Base-by-base conservation (phyloP, 2,888 invertebrate genomes). In the Ligdia adustata region DNA sequence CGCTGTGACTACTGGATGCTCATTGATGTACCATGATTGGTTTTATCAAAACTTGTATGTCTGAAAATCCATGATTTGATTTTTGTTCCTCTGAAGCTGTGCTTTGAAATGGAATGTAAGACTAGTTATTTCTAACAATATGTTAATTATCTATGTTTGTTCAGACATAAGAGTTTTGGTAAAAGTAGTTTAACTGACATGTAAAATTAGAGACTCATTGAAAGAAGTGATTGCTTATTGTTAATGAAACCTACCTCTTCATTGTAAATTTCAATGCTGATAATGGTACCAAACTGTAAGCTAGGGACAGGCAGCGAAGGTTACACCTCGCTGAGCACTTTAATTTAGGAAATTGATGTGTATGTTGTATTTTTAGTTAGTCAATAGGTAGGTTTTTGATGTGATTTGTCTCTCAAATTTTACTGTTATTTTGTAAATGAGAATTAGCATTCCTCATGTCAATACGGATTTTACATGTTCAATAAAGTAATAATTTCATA, bases 401-500 rank as follows among this genome's bases (percentile, higher is more conserved):
- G 84, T 90, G 84, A 89, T 88, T 90, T 84, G 90, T 90, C 89
- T 88, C 89, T 88, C 74, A 85, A 88, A 87, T 89, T 88, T 90
- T 89, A 88, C 89, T 87, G 89, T 91, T 90, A 88, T 84, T 89
- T 88, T 91, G 82, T 90, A 86, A 88, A 89, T 88, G 89, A 88
- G 90, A 89, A 87, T 78, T 90, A 90, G 90, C 90, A 91, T 91
- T 91, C 90, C 91, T 90, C 89, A 87, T 90, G 90, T 90, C 90
- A 88, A 90, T 86, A 89, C 81, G 87, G 88, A 86, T 87, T 91
- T 90, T 90, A 91, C 90, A 91, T 90, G 90, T 90, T 90, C 90
- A 90, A 90, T 90, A 90, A 90, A 89, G 88, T 90, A 90, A 90
- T 90, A 90, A 90, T 90, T 91, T 91, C 90, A 82, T 90, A 90